These are phyloP conservation scores for Drosophila koepferae DNA, from an alignment of 2,888 invertebrate species.

Conservation along the genomic window DNA sequence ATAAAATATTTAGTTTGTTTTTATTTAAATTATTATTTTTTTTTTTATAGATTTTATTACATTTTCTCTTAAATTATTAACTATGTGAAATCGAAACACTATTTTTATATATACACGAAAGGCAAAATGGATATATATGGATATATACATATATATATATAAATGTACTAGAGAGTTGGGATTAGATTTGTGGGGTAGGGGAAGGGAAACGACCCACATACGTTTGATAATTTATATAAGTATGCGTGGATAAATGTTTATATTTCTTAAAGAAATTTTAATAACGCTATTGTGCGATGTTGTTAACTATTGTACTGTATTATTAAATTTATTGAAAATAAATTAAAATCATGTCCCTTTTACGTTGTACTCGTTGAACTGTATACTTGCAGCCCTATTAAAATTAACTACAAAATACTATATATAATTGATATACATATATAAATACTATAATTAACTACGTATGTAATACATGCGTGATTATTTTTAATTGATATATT, in stretches of 20 bases:
- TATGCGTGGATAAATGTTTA: slow-evolving; percentile 80
- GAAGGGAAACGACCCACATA: slow-evolving; percentile 43
- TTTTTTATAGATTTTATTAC: slow-evolving; percentile 22
- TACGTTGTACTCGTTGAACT: slow-evolving; percentile 54
- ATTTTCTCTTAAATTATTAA: slow-evolving; percentile 55
- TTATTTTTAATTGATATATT: slow-evolving; percentile 63
- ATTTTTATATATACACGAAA: slow-evolving; percentile 68
- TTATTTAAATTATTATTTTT: slow-evolving; percentile 1
- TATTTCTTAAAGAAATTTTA: slow-evolving; percentile 85
- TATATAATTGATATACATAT: slow-evolving; percentile 20
- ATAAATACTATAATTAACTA: slow-evolving; percentile 22
- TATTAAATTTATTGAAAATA: slow-evolving; percentile 81
- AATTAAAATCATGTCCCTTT: slow-evolving; percentile 75
- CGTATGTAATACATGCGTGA: slow-evolving; percentile 66
- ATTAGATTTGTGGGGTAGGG: slow-evolving; percentile 9
- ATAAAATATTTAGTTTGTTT: slow-evolving; percentile 44
- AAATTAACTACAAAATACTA: slow-evolving; percentile 28
- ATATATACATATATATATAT: slow-evolving; percentile 16
- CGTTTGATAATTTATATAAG: slow-evolving; percentile 65
- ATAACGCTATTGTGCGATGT: slow-evolving; percentile 84
- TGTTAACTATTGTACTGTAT: slow-evolving; percentile 83
- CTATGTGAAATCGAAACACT: slow-evolving; percentile 56
- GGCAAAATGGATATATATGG: slow-evolving; percentile 17
- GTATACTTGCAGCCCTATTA: slow-evolving; percentile 40
- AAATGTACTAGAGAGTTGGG: slow-evolving; percentile 26